phyloP scores from a whole-genome alignment of 2,888 invertebrate species.

The Acanthosepion esculentum region DNA sequence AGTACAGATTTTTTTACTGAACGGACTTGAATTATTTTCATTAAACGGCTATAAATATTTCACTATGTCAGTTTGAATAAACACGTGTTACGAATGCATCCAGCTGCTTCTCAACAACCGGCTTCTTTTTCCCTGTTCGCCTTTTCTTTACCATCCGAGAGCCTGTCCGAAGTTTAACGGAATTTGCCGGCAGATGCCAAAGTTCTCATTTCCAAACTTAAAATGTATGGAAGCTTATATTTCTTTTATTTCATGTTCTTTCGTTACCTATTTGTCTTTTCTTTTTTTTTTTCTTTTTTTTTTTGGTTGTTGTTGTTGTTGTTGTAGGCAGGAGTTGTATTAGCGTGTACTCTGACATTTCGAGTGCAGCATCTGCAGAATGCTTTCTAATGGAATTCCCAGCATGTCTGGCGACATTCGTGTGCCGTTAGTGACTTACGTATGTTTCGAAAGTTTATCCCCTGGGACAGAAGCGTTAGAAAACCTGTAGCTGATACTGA shows the following conservation, averaged over 20 bases:
- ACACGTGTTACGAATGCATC: no score
- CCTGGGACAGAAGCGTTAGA: neutral
- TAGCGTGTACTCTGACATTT: conserved; percentile 17
- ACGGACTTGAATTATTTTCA: no score
- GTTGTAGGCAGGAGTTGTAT: neutral
- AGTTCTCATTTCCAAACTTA: neutral
- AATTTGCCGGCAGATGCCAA: neutral
- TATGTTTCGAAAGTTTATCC: neutral
- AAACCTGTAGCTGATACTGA: neutral
- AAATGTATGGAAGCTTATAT: neutral
- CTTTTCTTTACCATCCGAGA: neutral
- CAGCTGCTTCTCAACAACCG: no score
- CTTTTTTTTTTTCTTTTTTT: no score
- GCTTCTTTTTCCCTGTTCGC: no score
- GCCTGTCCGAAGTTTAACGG: neutral
- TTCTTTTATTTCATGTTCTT: neutral
- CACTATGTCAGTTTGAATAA: no score
- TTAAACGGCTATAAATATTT: no score
- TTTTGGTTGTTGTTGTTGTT: neutral
- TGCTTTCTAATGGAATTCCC: neutral
- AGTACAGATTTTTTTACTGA: no score
- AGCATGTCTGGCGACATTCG: conserved; percentile 33
- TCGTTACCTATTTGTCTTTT: no score
- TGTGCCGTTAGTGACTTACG: neutral
- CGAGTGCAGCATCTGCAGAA: neutral